These are phyloP conservation scores for Thysanoteuthis rhombus DNA, from an alignment of 2,888 invertebrate species.

Conservation along the genomic window DNA sequence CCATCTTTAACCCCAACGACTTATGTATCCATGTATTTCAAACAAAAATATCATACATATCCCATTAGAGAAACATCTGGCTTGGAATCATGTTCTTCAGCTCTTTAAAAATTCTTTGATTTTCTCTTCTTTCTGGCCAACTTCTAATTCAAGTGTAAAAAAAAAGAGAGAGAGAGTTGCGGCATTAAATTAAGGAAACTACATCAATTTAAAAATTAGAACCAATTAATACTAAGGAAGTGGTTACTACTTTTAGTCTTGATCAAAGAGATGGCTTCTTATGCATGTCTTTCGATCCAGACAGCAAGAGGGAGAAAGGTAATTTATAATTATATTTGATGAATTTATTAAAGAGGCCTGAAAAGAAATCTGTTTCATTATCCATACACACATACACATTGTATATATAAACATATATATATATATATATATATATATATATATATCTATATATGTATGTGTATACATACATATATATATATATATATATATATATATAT, in stretches of 20 bases:
- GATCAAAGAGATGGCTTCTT: not conserved
- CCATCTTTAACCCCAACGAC: too few species aligned
- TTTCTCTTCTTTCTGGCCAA: not conserved
- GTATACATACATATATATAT: too few species aligned
- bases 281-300: not conserved
- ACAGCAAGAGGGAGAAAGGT: not conserved
- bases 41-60: too few species aligned
- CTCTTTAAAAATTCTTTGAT: too few species aligned
- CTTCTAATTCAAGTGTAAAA: not conserved
- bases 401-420: not conserved
- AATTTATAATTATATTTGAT: not conserved
- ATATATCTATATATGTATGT: too few species aligned
- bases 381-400: not conserved
- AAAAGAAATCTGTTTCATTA: not conserved
- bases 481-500: not conserved
- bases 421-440: not conserved
- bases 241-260: not conserved
- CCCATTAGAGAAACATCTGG: too few species aligned
- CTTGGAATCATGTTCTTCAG: too few species aligned
- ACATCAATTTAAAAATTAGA: not conserved
- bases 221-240: not conserved
- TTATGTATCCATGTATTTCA: too few species aligned
- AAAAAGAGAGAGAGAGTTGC: not conserved
- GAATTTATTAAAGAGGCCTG: not conserved
- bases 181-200: not conserved